A percentile compares a stretch with the other conserved stretches of the same genome.
phyloP scores from a whole-genome alignment of 1,140 invertebrate species.

The Bradysia coprophila region DNA sequence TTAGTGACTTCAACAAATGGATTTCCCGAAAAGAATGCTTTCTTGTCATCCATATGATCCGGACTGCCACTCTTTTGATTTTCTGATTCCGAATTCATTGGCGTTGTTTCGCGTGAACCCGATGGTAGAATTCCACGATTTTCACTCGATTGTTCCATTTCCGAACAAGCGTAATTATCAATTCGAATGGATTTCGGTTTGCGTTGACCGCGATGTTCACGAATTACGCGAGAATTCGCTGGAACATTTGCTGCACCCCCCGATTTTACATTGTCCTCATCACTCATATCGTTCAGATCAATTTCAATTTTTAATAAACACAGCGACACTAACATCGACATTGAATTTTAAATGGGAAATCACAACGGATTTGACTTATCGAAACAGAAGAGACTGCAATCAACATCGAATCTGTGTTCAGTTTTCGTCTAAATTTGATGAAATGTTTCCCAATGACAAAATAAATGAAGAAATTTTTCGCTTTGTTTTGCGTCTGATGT shows the following conservation, averaged over 20 bases:
- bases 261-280: constrained; percentile 19
- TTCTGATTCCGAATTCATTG: constrained; percentile 21
- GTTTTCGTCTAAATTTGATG: no score
- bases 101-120: constrained; percentile 23
- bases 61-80: constrained; percentile 10
- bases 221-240: constrained; percentile 19
- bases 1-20: constrained; percentile 92
- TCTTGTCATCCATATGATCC: constrained; percentile 32
- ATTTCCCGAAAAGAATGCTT: constrained; percentile 90
- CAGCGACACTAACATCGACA: constrained; percentile 30
- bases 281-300: constrained; percentile 16
- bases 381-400: no score
- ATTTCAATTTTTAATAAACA: constrained; percentile 37
- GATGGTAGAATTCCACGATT: constrained; percentile 23
- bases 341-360: constrained; percentile 6
- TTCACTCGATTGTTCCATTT: constrained; percentile 26
- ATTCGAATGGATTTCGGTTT: constrained; percentile 39
- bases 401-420: no score
- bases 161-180: constrained; percentile 37
- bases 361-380: no score
- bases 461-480: no score
- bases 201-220: constrained; percentile 33
- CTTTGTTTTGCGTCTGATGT: no score
- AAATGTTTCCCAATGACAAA: no score
- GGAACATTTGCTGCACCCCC: constrained; percentile 12